phyloP scores from a whole-genome alignment of 2,113 vertebrate species.

The Notiomystis cincta region DNA sequence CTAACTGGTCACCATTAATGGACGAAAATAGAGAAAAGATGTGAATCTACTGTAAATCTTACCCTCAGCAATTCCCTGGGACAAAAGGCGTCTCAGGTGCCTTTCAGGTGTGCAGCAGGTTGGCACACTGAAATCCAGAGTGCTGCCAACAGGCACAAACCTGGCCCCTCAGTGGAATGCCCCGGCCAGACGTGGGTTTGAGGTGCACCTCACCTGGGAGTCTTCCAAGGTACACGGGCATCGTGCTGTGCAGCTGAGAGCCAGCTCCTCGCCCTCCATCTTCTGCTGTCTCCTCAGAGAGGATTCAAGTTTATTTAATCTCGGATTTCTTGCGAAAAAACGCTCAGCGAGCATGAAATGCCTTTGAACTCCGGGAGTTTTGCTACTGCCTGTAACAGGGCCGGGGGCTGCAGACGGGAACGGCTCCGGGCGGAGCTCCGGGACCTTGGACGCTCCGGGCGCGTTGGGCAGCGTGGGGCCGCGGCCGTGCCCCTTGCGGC shows the following conservation, averaged over 20 bases:
- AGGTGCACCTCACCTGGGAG: conserved; percentile 18
- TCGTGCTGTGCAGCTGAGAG: not conserved
- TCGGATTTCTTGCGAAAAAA: conserved; percentile 55
- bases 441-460: not conserved
- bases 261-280: not conserved
- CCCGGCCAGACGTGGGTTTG: not conserved
- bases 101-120: not conserved
- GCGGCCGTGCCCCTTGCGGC: accelerated
- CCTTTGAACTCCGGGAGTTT: conserved; percentile 43
- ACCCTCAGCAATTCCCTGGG: not conserved
- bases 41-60: not conserved
- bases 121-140: not conserved
- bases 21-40: not conserved
- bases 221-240: conserved; percentile 9
- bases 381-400: conserved; percentile 35
- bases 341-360: conserved; percentile 48
- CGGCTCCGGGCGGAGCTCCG: too few species aligned
- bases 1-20: not conserved
- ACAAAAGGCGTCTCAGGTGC: not conserved
- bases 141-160: accelerated
- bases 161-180: not conserved
- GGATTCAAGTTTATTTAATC: conserved; percentile 55
- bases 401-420: too few species aligned
- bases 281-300: conserved; percentile 45
- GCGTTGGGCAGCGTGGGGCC: accelerated